phyloP scores from a whole-genome alignment of 1,140 invertebrate species.

The Dufourea novaeangliae region DNA sequence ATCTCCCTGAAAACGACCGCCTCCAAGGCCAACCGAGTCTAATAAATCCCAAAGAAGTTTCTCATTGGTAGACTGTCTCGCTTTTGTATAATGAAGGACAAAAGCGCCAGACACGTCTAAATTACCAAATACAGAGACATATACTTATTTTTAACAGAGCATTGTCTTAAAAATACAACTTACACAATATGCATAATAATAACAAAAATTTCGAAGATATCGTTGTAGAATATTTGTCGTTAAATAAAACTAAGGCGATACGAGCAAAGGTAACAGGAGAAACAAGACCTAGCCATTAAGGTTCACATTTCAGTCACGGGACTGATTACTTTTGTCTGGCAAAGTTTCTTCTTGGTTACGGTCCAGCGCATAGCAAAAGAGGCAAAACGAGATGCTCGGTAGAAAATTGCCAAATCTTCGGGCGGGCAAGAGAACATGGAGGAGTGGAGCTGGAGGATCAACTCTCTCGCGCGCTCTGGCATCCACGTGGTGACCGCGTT shows the following conservation, averaged over 20 bases:
- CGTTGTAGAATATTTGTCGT: background rate
- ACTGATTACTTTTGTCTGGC: constrained; percentile 29
- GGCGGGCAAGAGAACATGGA: background rate
- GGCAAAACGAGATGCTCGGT: constrained; percentile 38
- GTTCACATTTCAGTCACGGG: constrained; percentile 16
- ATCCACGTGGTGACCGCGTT: constrained; percentile 76
- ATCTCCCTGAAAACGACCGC: constrained; percentile 32
- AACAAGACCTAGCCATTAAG: constrained; percentile 17
- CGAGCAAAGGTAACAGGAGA: background rate
- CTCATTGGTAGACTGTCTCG: constrained; percentile 14
- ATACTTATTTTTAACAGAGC: background rate
- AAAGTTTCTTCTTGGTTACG: constrained; percentile 44
- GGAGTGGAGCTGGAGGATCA: constrained; percentile 20
- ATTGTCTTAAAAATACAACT: background rate
- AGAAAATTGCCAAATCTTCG: background rate
- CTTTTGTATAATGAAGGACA: constrained; percentile 20
- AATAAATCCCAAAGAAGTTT: constrained; percentile 53
- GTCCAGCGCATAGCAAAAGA: constrained; percentile 1
- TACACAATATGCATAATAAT: background rate
- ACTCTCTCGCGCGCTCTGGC: constrained; percentile 30
- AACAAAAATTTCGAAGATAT: background rate
- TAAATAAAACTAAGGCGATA: background rate
- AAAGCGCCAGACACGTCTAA: background rate
- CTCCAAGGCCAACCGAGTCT: constrained; percentile 65
- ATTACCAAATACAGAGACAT: too few species aligned